These are phyloP conservation scores for Smittia sp. DNA, from an alignment of 2,888 invertebrate genomes.

Conservation along the genomic window DNA sequence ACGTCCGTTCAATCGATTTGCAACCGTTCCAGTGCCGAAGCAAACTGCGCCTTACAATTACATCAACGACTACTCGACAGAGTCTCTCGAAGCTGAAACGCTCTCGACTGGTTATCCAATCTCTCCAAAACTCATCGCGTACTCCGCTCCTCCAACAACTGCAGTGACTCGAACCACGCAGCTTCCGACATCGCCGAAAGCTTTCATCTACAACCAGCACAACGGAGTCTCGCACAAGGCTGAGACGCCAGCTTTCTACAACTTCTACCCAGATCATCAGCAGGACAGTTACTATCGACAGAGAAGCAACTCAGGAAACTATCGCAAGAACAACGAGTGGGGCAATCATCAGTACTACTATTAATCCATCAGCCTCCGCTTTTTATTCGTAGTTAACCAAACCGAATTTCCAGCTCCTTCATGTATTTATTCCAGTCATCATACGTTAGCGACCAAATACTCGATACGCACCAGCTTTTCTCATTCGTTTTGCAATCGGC, in stretches of 20 bases:
- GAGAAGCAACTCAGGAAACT: not conserved
- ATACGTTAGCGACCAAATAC: too few species aligned
- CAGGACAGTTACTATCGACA: not conserved
- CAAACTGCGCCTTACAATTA: constrained; percentile 44
- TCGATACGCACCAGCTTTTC: too few species aligned
- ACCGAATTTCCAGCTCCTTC: too few species aligned
- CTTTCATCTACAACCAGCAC: constrained; percentile 52
- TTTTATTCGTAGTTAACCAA: too few species aligned
- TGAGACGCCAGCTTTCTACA: constrained; percentile 19
- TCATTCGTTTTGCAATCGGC: too few species aligned
- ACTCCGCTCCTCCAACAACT: constrained; percentile 13
- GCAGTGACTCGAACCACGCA: not conserved
- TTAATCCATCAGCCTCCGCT: not conserved
- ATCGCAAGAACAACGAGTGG: not conserved
- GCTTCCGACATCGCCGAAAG: constrained; percentile 46
- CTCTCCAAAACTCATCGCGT: constrained; percentile 33
- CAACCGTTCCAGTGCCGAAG: constrained; percentile 43
- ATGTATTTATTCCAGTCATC: not conserved
- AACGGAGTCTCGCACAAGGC: constrained; percentile 47
- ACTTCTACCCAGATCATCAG: not conserved
- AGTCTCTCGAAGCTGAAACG: constrained; percentile 1
- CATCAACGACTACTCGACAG: not conserved
- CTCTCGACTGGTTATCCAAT: constrained; percentile 42
- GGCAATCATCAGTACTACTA: not conserved
- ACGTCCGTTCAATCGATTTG: not conserved